Evolutionary conservation across 2,113 vertebrate species (phyloP), one percentile per base, ranked within the genome.

Genomic region (Bostrychus sinensis): DNA sequence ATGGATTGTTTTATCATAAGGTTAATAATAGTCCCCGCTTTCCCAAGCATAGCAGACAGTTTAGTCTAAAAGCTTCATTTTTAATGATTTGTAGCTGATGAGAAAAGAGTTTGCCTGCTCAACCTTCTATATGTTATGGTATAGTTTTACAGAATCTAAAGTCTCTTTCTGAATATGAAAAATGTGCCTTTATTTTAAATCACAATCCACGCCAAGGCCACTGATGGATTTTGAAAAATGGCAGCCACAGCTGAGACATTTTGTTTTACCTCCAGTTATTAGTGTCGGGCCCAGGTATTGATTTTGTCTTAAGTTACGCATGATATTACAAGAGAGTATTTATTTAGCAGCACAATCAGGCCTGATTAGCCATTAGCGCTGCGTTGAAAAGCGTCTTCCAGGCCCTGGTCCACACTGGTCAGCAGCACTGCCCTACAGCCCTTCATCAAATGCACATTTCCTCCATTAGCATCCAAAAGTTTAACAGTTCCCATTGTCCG

Each of bases 311-410:
- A 28, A 66, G 84, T 85, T 86, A 81, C 87, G 54, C 75, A 72
- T 62, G 80, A 83, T 75, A 83, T 83, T 88, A 81, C 81, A 79
- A 73, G 68, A 74, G 64, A 70, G 73, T 88, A 85, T 86, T 90
- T 86, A 83, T 83, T 81, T 70, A 80, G 83, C 78, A 77, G 78
- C 57, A 51, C 86, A 85, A 88, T 87, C 84, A 88, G 77, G 82
- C 82, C 77, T 89, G 86, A 89, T 88, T 88, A 83, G 64, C 76
- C 83, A 87, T 88, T 88, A 89, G 78, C 10, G 77, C 78, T 57
- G 83, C 65, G 83, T 82, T 87, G 88, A 86, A 88, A 88, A 81
- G 78, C 77, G 23, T 70, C 80, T 90, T 77, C 80, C 85, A 83
- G 84, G 73, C 84, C 74, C 72, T 23, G 76, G 78, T 82, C 83